phyloP scores from a whole-genome alignment of 2,888 invertebrate species.

The Limnephilus lunatus region DNA sequence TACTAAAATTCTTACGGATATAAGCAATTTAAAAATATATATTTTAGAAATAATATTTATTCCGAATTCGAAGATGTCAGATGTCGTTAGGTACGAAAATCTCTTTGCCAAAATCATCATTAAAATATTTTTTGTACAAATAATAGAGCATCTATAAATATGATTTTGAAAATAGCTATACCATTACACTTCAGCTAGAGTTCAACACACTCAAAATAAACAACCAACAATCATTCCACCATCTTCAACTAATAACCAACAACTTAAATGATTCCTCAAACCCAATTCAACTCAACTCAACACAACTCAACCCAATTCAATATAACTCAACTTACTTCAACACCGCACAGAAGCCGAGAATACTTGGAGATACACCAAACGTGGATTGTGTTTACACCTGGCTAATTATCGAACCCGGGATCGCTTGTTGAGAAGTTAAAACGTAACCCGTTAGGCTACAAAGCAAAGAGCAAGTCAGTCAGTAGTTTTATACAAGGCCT shows the following conservation, averaged over 20 bases:
- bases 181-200: neutral
- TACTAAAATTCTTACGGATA: too few relatives aligned
- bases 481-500: neutral
- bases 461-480: neutral
- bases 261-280: neutral
- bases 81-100: too few relatives aligned
- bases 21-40: too few relatives aligned
- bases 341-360: constrained; percentile 12
- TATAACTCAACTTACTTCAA: neutral
- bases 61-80: too few relatives aligned
- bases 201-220: neutral
- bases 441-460: neutral
- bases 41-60: too few relatives aligned
- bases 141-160: neutral
- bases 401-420: constrained; percentile 19
- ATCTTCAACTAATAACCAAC: neutral
- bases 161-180: neutral
- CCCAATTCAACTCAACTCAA: neutral
- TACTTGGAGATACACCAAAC: neutral
- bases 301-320: too few relatives aligned
- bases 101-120: too few relatives aligned
- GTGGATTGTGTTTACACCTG: neutral
- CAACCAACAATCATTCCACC: neutral
- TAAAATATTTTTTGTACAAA: too few relatives aligned
- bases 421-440: neutral